These are phyloP conservation scores for Marmota monax DNA, from an alignment of 2,113 vertebrate species.

Conservation along the genomic window DNA sequence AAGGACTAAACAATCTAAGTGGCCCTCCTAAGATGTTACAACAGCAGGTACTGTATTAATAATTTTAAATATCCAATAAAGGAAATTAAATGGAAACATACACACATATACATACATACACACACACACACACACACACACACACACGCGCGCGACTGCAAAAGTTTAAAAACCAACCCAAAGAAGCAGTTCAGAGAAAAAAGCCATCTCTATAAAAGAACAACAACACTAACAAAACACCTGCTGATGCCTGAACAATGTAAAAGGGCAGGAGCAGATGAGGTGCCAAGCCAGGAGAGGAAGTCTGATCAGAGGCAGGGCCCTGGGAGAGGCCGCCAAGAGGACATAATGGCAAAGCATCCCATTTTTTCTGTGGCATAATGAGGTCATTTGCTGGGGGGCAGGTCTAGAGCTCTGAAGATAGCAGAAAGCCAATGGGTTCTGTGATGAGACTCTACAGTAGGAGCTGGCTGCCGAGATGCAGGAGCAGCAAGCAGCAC, in stretches of 20 bases:
- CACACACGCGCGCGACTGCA: neutral
- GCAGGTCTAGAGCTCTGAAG: no score
- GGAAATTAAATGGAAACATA: neutral
- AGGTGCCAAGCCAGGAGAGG: neutral
- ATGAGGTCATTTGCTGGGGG: neutral
- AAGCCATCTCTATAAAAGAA: neutral
- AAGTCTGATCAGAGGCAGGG: neutral
- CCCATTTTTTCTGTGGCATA: neutral
- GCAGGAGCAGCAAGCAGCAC: neutral
- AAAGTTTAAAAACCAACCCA: slow-evolving; percentile 23
- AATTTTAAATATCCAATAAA: neutral
- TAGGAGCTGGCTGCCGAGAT: no score
- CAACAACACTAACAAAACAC: neutral
- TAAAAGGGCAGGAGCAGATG: no score
- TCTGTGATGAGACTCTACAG: neutral
- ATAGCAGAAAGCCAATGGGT: neutral
- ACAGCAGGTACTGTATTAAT: neutral
- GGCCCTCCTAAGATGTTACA: neutral
- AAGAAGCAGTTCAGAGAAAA: neutral
- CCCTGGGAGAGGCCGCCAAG: neutral
- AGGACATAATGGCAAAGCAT: neutral
- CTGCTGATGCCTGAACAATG: neutral
- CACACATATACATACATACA: no score
- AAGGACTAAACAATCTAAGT: neutral
- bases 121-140: no score